Evolutionary conservation across 2,113 vertebrate species (phyloP), one percentile per base, ranked within the genome.

Genomic region (Petromus typicus): DNA sequence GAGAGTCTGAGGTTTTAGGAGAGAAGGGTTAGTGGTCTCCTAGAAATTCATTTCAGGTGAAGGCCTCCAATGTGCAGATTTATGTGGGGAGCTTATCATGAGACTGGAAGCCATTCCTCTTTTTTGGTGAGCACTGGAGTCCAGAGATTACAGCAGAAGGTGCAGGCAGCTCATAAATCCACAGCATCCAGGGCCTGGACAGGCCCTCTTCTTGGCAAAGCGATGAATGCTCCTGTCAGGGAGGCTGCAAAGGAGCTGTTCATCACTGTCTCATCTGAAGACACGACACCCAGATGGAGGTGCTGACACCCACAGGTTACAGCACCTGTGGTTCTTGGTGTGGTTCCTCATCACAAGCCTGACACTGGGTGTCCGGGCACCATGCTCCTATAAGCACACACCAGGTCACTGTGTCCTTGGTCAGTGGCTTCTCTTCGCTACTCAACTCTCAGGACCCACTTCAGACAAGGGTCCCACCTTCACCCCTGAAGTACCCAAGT

Each of bases 221-320:
- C 8, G 1, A 95, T 3, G 64, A 88, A 93, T 86, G 92, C 90
- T 90, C 85, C 94, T 90, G 90, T 81, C 78, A 79, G 34, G 54
- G 54, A 92, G 71, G 54, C 75, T 40, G 76, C 66, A 30, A 61
- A 92, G 85, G 90, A 73, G 88, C 88, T 45, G 37, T 86, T 80
- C 22, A 64, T 96, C 92, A 92, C 54, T 23, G 91, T 76, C 90
- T 94, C 93, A 95, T 92, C 93, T 94, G 93, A 66, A 94, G 87
- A 80, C 34, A 4, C 87, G 92, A 91, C 84, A 89, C 43, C 40
- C 64, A 48, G 90, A 95, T 67, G 86, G 85, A 88, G 80, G 54
- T 3, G 37, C 76, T 32, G 86, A 75, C 6, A 76, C 61, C 90
- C 87, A n/a, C n/a, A 84, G 56, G 85, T 76, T 61, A 92, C 13